phyloP scores from a whole-genome alignment of 1,140 invertebrate genomes.

The Samia ricini region DNA sequence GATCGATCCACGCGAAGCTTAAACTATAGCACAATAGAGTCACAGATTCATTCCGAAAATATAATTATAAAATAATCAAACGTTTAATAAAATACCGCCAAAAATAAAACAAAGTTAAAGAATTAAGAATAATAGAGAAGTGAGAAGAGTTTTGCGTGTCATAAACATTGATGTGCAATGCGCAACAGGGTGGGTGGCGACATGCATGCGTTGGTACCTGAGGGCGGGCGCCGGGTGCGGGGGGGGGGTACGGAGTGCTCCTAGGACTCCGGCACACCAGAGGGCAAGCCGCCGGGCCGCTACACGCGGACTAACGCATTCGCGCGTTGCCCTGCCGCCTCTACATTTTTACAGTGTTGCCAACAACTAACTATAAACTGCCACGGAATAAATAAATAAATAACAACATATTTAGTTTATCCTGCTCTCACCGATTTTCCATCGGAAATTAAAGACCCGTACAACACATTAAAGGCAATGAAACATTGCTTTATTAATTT shows the following conservation, averaged over 20 bases:
- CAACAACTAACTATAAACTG: background rate
- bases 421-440: too few relatives aligned
- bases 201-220: conserved; percentile 49
- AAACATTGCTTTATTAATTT: too few relatives aligned
- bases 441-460: too few relatives aligned
- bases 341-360: background rate
- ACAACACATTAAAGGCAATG: too few relatives aligned
- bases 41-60: background rate
- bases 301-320: conserved; percentile 58
- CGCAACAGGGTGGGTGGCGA: conserved; percentile 58
- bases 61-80: background rate
- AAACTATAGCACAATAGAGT: background rate
- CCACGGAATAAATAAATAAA: background rate
- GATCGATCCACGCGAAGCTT: background rate
- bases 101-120: conserved; percentile 4
- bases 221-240: conserved; percentile 46
- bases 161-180: conserved; percentile 68
- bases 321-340: conserved; percentile 38
- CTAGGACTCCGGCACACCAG: conserved; percentile 35
- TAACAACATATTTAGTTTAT: too few relatives aligned
- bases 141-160: conserved; percentile 27
- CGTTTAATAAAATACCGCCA: conserved; percentile 1
- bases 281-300: conserved; percentile 54
- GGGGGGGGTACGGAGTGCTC: conserved; percentile 10
- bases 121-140: background rate